Percentiles rank a stretch among this genome's conserved stretches.
phyloP scores from a whole-genome alignment of 2,113 vertebrate genomes.

The Geothlypis trichas region DNA sequence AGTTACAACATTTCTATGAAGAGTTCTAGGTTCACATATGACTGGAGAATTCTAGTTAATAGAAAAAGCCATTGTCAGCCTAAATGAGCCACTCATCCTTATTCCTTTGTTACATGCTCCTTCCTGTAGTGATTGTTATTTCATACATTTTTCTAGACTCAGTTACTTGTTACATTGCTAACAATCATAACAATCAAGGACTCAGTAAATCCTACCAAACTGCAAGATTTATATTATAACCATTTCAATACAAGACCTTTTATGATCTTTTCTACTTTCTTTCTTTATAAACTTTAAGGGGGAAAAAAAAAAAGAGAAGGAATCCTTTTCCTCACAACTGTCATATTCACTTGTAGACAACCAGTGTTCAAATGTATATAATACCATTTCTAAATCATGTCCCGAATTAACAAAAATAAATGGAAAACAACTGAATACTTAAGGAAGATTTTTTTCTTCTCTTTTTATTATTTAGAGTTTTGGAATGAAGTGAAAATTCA shows the following conservation, averaged over 20 bases:
- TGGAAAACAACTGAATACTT: neutral
- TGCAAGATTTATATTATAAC: neutral
- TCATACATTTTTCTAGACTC: neutral
- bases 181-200: neutral
- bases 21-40: neutral
- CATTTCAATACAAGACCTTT: neutral
- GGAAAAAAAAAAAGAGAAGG: neutral
- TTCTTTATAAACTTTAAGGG: neutral
- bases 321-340: neutral
- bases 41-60: neutral
- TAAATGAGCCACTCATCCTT: neutral
- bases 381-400: neutral
- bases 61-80: neutral
- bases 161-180: neutral
- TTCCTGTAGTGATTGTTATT: neutral
- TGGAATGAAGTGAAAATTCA: neutral
- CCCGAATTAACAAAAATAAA: neutral
- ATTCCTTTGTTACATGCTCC: neutral
- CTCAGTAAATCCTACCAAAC: neutral
- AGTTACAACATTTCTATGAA: neutral
- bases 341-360: neutral
- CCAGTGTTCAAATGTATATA: neutral
- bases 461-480: neutral
- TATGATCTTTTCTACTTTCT: neutral
- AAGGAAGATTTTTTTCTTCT: neutral